Evolutionary conservation across 35 echinoderm and acorn worm species (phyloP).

Genomic region (Lytechinus pictus): DNA sequence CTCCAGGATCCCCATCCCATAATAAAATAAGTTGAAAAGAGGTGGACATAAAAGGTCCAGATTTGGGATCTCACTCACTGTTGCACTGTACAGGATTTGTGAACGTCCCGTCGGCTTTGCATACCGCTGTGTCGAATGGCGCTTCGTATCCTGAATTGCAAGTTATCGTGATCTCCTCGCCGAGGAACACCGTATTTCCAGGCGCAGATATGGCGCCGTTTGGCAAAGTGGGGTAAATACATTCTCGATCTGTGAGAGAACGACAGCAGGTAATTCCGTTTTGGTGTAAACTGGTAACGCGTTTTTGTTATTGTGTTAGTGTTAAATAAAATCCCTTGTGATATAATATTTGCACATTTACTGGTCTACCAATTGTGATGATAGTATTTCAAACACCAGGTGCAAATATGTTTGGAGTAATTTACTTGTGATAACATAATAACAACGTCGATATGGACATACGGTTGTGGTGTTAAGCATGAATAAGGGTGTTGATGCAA

Average conservation of each 20-base stretch:
- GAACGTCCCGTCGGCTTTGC: background rate
- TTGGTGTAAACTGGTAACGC: background rate
- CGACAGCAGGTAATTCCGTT: constrained; percentile 14
- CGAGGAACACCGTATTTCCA: background rate
- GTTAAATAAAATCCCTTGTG: too few relatives aligned
- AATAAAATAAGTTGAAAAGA: too few relatives aligned
- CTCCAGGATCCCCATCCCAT: too few relatives aligned
- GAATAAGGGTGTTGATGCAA: background rate
- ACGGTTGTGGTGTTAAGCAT: background rate
- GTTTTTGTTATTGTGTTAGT: too few relatives aligned
- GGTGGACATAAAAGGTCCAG: background rate
- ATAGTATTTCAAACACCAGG: too few relatives aligned
- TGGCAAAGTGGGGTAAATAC: background rate
- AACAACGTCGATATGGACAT: background rate
- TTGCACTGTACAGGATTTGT: background rate
- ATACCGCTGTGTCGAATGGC: background rate
- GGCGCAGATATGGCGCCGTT: background rate
- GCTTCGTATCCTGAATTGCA: background rate
- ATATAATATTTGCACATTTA: too few relatives aligned
- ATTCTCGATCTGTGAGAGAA: background rate
- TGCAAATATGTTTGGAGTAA: too few relatives aligned
- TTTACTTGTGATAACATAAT: too few relatives aligned
- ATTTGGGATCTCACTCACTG: background rate
- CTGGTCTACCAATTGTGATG: too few relatives aligned
- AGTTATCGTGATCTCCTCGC: background rate